A percentile compares a stretch with the other conserved stretches of the same genome.
Evolutionary conservation across 30 jellyfish, hydroid and myxozoan species (phyloP).

Genomic region (Turritopsis rubra): DNA sequence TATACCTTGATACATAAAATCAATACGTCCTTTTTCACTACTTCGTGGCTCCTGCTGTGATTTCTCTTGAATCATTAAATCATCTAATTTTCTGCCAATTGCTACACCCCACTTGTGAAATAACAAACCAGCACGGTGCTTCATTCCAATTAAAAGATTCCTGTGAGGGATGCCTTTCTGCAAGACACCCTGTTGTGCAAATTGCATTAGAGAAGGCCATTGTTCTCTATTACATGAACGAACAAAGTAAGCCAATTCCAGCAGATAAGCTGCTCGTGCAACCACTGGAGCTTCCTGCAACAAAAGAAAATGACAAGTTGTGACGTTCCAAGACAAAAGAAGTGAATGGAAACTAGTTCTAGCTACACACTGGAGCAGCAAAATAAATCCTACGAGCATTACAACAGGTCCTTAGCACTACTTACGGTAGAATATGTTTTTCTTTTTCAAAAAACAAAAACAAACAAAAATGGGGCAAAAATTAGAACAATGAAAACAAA

Average conservation of each 20-base stretch:
- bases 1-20: conserved; percentile 23
- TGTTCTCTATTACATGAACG: conserved; percentile 62
- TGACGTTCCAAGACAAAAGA: too few species aligned
- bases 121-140: conserved; percentile 65
- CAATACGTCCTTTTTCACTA: conserved; percentile 12
- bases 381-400: too few species aligned
- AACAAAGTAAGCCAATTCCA: conserved; percentile 80
- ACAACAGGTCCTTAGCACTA: too few species aligned
- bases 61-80: conserved; percentile 17
- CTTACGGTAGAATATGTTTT: too few species aligned
- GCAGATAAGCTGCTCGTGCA: conserved; percentile 74
- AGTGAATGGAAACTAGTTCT: too few species aligned
- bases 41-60: neutral
- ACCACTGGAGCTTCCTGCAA: conserved; percentile 93
- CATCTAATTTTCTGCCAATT: conserved; percentile 71
- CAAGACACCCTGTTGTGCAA: conserved; percentile 11
- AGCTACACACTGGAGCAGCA: too few species aligned
- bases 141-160: conserved; percentile 35
- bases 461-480: neutral
- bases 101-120: conserved; percentile 86
- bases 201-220: conserved; percentile 45
- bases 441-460: too few species aligned
- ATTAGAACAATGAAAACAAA: neutral
- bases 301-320: neutral
- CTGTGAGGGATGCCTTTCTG: conserved; percentile 17